Conservation (phyloP, 2,888 invertebrate genomes). For the Erebia ligea region DNA sequence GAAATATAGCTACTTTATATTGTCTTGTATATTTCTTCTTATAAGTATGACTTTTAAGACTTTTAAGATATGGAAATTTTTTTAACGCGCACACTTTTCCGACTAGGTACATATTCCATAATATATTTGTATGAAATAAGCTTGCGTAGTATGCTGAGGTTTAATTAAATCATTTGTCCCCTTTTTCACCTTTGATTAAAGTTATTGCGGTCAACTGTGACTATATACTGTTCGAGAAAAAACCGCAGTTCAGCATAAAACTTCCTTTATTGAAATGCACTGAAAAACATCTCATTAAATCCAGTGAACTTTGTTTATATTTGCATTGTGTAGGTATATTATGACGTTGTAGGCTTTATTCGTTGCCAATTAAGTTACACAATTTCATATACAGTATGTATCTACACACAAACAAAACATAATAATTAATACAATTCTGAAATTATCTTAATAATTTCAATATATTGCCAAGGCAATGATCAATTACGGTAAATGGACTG, state of each 20-base stretch:
- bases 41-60: not conserved
- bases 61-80: no score
- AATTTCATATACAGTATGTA: not conserved
- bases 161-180: constrained; percentile 13
- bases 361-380: not conserved
- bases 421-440: no score
- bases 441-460: no score
- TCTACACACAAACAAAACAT: not conserved
- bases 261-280: not conserved
- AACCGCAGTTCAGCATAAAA: constrained; percentile 11
- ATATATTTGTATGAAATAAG: not conserved
- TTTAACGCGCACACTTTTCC: not conserved
- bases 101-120: not conserved
- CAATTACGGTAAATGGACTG: not conserved
- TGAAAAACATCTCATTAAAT: not conserved
- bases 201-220: constrained; percentile 13
- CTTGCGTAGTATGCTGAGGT: not conserved
- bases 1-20: no score
- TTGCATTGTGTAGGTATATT: not conserved
- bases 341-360: not conserved
- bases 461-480: not conserved
- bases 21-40: no score
- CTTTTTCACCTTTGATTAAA: constrained; percentile 13
- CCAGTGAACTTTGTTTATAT: not conserved
- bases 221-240: not conserved